Conservation (phyloP, 2,113 vertebrate genomes). For the Microtus pennsylvanicus region DNA sequence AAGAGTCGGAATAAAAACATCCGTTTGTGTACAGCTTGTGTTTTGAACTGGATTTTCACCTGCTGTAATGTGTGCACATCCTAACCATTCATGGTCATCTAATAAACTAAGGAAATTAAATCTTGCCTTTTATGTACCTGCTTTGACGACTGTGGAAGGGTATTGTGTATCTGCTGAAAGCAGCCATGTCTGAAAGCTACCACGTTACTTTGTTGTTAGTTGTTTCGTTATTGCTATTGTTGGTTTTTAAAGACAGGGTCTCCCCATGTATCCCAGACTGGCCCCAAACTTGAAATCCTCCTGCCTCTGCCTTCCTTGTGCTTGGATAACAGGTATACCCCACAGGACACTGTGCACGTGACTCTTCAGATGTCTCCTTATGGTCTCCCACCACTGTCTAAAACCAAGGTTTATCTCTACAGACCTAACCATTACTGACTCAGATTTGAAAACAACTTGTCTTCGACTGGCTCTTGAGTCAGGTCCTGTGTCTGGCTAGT, state of each 20-base stretch:
- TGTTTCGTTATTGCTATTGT: background rate
- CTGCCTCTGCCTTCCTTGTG: background rate
- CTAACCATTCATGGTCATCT: constrained; percentile 68
- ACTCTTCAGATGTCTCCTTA: background rate
- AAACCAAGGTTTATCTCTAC: background rate
- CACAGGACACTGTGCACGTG: no score
- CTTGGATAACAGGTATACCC: background rate
- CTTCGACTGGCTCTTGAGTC: background rate
- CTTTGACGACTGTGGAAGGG: background rate
- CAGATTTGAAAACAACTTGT: background rate
- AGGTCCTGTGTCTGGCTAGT: background rate
- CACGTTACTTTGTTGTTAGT: background rate
- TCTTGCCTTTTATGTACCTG: background rate
- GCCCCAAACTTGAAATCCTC: background rate
- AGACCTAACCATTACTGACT: background rate
- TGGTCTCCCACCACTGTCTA: background rate
- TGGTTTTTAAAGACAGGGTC: background rate
- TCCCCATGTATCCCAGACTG: background rate
- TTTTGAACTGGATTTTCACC: constrained; percentile 3
- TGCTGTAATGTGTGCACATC: background rate
- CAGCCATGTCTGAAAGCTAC: background rate
- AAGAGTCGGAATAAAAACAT: constrained; percentile 45
- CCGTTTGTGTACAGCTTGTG: background rate
- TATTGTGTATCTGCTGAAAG: background rate
- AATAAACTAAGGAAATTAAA: constrained; percentile 85